Percentiles rank a stretch among this genome's conserved stretches.
phyloP scores from a whole-genome alignment of 2,797 vertebrate species.

The Clarias laeviceps region DNA sequence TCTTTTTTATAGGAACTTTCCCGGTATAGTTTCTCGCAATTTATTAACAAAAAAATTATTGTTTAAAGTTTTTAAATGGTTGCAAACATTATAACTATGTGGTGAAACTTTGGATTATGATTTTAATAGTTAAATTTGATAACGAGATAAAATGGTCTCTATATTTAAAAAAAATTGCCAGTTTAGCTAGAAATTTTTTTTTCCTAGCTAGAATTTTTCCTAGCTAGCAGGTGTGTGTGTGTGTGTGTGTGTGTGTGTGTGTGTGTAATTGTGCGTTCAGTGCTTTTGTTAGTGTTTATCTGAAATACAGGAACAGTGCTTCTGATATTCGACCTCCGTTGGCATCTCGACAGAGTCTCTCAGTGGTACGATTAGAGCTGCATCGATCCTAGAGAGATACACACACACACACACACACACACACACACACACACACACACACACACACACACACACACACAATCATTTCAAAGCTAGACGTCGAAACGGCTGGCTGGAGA shows the following conservation, averaged over 20 bases:
- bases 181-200: too few species aligned
- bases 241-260: slow-evolving; percentile 1
- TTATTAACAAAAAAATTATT: too few species aligned
- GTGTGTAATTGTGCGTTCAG: not conserved
- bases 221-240: too few species aligned
- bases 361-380: slow-evolving; percentile 70
- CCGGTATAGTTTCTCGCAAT: too few species aligned
- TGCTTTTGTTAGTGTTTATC: not conserved
- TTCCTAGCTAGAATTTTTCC: too few species aligned
- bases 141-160: too few species aligned
- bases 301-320: not conserved
- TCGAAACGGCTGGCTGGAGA: not conserved
- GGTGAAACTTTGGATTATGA: too few species aligned
- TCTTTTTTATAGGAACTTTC: too few species aligned
- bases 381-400: slow-evolving; percentile 64
- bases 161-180: too few species aligned
- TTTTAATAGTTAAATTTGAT: too few species aligned
- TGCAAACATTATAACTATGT: too few species aligned
- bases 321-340: not conserved
- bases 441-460: not conserved
- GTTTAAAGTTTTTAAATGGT: too few species aligned
- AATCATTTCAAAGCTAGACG: not conserved
- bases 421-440: not conserved
- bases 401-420: not conserved
- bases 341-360: not conserved